These are phyloP conservation scores for Tribolium castaneum DNA, from an alignment of 1,140 invertebrate species.

Conservation along the genomic window DNA sequence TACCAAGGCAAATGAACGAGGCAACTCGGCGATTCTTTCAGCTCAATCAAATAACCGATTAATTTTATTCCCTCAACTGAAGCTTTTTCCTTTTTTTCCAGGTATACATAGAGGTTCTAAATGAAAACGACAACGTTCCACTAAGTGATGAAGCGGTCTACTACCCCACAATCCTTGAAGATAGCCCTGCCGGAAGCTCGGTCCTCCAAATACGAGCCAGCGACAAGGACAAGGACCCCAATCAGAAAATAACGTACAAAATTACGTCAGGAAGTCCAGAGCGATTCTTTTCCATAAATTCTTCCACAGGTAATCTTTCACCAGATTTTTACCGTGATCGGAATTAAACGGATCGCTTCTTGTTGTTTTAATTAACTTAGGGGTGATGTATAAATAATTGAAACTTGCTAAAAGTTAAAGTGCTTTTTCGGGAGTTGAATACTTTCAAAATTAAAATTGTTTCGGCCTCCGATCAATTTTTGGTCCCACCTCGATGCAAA, in stretches of 20 bases:
- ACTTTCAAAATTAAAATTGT: background rate
- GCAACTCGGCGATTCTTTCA: background rate
- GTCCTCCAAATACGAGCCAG: conserved; percentile 82
- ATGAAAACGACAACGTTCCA: conserved; percentile 95
- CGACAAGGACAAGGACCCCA: conserved; percentile 81
- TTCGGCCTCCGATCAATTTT: background rate
- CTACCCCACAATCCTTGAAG: conserved; percentile 84
- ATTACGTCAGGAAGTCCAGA: conserved; percentile 93
- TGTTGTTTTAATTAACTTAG: conserved; percentile 14
- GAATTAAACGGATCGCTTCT: background rate
- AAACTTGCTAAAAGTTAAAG: background rate
- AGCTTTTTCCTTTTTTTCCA: conserved; percentile 60
- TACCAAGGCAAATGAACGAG: conserved; percentile 12
- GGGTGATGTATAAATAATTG: background rate
- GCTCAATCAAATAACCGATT: background rate
- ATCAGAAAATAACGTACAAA: conserved; percentile 77
- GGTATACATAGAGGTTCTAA: conserved; percentile 90
- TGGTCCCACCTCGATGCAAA: background rate
- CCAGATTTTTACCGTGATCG: background rate
- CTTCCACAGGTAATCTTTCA: conserved; percentile 77
- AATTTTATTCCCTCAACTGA: background rate
- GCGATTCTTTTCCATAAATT: conserved; percentile 89
- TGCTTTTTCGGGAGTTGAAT: background rate
- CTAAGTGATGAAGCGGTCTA: conserved; percentile 89
- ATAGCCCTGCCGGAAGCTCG: conserved; percentile 78